These are phyloP conservation scores for Shargacucullia verbasci DNA, from an alignment of 2,888 invertebrate genomes.

Conservation along the genomic window DNA sequence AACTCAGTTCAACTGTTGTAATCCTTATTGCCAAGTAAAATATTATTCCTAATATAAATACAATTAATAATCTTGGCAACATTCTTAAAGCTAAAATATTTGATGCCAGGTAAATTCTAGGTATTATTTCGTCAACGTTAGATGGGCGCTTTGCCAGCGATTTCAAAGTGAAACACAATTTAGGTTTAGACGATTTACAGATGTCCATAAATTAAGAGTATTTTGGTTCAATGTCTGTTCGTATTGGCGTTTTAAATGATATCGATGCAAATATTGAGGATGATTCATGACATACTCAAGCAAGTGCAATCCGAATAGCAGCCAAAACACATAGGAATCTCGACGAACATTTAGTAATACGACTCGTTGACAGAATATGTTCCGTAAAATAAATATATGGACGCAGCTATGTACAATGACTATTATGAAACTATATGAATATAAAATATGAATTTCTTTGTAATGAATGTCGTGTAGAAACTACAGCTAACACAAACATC, in stretches of 20 bases:
- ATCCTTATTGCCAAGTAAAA: conserved; percentile 12
- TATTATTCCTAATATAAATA: conserved; percentile 17
- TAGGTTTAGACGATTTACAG: conserved; percentile 34
- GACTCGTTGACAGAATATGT: no score
- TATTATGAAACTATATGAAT: no score
- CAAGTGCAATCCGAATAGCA: no score
- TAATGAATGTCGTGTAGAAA: no score
- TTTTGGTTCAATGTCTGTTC: conserved; percentile 15
- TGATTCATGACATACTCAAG: background rate
- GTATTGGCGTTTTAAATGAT: conserved; percentile 7
- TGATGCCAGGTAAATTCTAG: conserved; percentile 42
- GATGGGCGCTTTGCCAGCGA: conserved; percentile 38
- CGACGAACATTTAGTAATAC: no score
- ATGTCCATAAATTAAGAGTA: conserved; percentile 21
- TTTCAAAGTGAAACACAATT: conserved; percentile 24
- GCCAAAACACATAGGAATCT: no score
- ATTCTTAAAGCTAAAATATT: conserved; percentile 22
- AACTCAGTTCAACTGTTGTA: background rate
- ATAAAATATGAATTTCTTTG: no score
- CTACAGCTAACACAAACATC: no score
- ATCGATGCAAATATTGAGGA: background rate
- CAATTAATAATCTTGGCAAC: conserved; percentile 35
- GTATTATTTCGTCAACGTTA: conserved; percentile 18
- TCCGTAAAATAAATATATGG: no score
- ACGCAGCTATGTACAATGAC: no score